Percentiles rank a stretch among this genome's conserved stretches.
phyloP scores from a whole-genome alignment of 2,113 vertebrate genomes.

The Hypocryptadius cinnamomeus region DNA sequence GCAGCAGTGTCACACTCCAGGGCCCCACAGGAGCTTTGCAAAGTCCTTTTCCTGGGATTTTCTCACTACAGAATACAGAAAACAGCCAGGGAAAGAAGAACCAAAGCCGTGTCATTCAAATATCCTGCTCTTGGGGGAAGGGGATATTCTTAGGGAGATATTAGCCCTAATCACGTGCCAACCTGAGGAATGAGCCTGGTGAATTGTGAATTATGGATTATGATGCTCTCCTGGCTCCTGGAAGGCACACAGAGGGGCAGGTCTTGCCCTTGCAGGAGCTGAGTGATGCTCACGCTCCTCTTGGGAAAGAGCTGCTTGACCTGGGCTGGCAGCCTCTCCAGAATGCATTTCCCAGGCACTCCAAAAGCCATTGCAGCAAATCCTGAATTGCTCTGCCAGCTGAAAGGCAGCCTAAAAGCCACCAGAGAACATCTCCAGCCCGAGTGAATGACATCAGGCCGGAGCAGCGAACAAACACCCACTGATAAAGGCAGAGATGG shows the following conservation, averaged over 20 bases:
- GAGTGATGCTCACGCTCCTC: rapidly evolving
- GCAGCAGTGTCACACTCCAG: neutral
- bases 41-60: neutral
- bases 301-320: neutral
- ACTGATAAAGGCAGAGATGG: neutral
- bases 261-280: neutral
- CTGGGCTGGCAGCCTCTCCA: neutral
- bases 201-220: too few relatives aligned
- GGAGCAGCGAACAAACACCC: neutral
- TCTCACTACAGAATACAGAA: neutral
- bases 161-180: neutral
- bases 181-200: neutral
- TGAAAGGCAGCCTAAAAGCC: neutral
- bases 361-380: neutral
- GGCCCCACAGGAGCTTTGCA: neutral
- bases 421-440: neutral
- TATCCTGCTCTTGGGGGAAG: neutral
- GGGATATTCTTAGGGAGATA: neutral
- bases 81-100: neutral
- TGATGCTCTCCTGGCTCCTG: neutral
- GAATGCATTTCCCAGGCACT: neutral
- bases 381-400: neutral
- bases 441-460: neutral
- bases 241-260: neutral
- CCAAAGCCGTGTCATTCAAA: rapidly evolving